Evolutionary conservation across 2,113 vertebrate species (phyloP), one percentile per base, ranked within the genome.

Genomic region (Platysteira castanea): DNA sequence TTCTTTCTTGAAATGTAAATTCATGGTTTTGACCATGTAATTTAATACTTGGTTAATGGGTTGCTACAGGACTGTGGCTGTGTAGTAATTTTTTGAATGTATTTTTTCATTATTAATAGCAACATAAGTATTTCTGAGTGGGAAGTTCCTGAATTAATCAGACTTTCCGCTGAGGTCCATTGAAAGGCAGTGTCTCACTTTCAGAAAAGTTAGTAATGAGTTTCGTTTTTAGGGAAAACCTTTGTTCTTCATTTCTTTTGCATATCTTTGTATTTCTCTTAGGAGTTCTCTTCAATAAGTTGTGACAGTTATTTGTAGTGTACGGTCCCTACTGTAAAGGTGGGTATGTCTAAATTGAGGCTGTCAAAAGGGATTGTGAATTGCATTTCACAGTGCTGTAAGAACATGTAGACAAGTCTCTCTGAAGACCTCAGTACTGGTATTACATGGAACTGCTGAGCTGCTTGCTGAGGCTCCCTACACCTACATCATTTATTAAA

Each of bases 401-500:
- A 76, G 87, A 91, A 93, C 87, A 89, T 90, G 93, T 57, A 88
- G 96, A 95, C 93, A 95, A 90, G 73, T 65, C 61, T 96, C 95
- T 96, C 97, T 85, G 84, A 97, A 96, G 96, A 95, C 96, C 89
- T 94, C 90, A 78, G 4, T 92, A 54, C 79, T 90, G 81, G 79
- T 97, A 61, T 92, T 96, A 93, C 84, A 83, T 56, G 76, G 87
- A 77, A 42, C 84, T 83, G 57, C 92, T 83, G 84, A 91, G 84
- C 84, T 94, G 59, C 92, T 94, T 83, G 50, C 85, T 94, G 84
- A 84, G 85, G 60, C 88, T 97, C 90, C 93, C 84, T 84, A 68
- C 61, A 52, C 54, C 80, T 96, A 74, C 87, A 97, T 97, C 87
- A 94, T 97, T 97, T 96, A 97, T 97, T 96, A 87, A 95, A 96